A percentile compares a stretch with the other conserved stretches of the same genome.
These are phyloP conservation scores for Tachypleus tridentatus DNA, from an alignment of 1,140 invertebrate genomes.

Conservation along the genomic window DNA sequence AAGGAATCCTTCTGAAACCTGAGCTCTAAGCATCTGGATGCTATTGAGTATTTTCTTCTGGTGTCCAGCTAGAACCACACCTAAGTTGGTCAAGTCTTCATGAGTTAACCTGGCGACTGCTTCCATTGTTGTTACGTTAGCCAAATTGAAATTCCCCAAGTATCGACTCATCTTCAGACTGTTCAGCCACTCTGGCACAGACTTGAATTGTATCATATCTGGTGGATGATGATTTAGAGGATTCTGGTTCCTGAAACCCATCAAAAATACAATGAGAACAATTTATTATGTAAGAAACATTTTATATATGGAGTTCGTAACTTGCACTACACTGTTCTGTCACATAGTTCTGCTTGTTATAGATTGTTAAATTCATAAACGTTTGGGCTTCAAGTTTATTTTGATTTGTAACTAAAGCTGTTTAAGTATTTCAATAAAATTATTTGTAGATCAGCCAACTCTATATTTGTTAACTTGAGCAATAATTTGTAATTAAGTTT, in stretches of 20 bases:
- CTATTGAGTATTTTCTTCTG: constrained; percentile 98
- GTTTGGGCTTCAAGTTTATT: too few relatives aligned
- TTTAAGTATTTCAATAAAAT: too few relatives aligned
- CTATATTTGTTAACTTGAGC: too few relatives aligned
- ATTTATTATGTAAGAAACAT: too few relatives aligned
- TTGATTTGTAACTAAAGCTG: too few relatives aligned
- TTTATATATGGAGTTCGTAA: too few relatives aligned
- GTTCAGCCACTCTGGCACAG: constrained; percentile 86
- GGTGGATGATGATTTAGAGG: constrained; percentile 75
- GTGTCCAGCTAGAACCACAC: constrained; percentile 90
- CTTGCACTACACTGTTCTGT: too few relatives aligned
- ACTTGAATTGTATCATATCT: constrained; percentile 77
- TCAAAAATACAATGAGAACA: neutral
- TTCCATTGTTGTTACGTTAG: constrained; percentile 71
- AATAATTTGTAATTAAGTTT: too few relatives aligned
- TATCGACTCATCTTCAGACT: constrained; percentile 97
- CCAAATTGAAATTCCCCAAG: constrained; percentile 78
- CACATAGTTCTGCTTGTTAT: too few relatives aligned
- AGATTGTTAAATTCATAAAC: too few relatives aligned
- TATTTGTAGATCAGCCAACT: too few relatives aligned
- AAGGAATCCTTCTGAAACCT: constrained; percentile 71
- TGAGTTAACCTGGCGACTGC: constrained; percentile 76
- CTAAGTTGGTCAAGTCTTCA: constrained; percentile 77
- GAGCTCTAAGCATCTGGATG: constrained; percentile 77
- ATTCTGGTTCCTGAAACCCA: constrained; percentile 49